Percentiles rank a stretch among this genome's conserved stretches.
Evolutionary conservation across 1,140 invertebrate species (phyloP).

Genomic region (Drosophila simulans): DNA sequence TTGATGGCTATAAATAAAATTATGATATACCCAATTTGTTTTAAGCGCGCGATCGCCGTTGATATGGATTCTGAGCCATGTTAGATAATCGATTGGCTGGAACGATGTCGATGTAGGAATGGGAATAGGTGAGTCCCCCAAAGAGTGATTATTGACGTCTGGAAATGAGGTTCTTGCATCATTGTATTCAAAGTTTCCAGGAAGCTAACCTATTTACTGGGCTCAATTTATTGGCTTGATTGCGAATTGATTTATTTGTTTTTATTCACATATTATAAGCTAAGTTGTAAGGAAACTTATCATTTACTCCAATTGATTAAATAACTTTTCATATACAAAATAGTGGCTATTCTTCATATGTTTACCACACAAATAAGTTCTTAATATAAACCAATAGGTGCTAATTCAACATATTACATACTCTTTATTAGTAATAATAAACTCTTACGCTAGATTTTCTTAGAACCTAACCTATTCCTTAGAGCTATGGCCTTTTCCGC

Average conservation of each 20-base stretch:
- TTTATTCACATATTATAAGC: neutral
- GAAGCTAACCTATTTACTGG: neutral
- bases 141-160: neutral
- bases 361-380: too few species aligned
- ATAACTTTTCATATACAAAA: too few species aligned
- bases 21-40: conserved; percentile 45
- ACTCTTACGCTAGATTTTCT: conserved; percentile 1
- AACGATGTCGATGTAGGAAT: neutral
- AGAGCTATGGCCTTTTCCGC: neutral
- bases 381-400: too few species aligned
- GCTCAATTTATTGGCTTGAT: neutral
- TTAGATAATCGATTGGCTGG: conserved; percentile 31
- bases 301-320: too few species aligned
- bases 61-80: conserved; percentile 19
- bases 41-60: conserved; percentile 7
- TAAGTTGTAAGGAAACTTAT: neutral
- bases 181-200: neutral
- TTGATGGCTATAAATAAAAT: conserved; percentile 67
- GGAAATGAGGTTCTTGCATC: neutral
- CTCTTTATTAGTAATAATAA: neutral
- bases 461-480: conserved; percentile 26
- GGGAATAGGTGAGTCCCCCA: conserved; percentile 11
- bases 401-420: neutral
- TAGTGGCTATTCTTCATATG: too few species aligned
- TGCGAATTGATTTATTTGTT: neutral